These are phyloP conservation scores for Betta splendens DNA, from an alignment of 2,797 vertebrate species.

Conservation along the genomic window DNA sequence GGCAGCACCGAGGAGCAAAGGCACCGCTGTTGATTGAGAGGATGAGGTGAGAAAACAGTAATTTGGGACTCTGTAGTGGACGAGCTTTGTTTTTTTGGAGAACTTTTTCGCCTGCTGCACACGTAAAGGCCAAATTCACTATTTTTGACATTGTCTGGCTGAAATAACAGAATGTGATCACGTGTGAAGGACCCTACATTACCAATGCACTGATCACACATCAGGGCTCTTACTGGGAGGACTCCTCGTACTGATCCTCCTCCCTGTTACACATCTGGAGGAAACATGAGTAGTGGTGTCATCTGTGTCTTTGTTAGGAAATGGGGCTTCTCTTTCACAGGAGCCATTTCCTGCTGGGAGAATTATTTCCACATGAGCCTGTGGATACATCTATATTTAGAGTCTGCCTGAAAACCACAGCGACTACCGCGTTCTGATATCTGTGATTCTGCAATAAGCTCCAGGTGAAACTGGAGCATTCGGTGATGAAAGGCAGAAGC, in stretches of 20 bases:
- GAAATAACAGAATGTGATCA: constrained; percentile 1
- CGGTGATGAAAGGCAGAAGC: constrained; percentile 4
- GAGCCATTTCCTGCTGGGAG: constrained; percentile 41
- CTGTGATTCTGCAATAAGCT: constrained; percentile 2
- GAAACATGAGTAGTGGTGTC: constrained; percentile 23
- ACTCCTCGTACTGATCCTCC: constrained; percentile 8
- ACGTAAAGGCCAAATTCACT: constrained; percentile 41
- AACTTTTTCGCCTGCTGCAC: constrained; percentile 39
- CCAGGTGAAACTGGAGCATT: constrained; percentile 1
- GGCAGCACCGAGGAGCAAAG: constrained; percentile 32
- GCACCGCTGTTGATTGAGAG: constrained; percentile 61
- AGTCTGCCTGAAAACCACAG: constrained; percentile 20
- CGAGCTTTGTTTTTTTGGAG: constrained; percentile 23
- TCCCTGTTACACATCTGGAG: constrained; percentile 19
- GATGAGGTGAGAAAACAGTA: constrained; percentile 67
- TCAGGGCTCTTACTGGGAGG: constrained; percentile 40
- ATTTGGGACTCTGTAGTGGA: constrained; percentile 62
- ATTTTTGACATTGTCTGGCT: constrained; percentile 12
- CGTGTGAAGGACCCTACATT: too few relatives aligned
- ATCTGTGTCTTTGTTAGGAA: constrained; percentile 24
- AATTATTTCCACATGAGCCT: constrained; percentile 43
- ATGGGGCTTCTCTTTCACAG: constrained; percentile 33
- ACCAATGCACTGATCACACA: constrained; percentile 26
- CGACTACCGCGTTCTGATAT: constrained; percentile 11
- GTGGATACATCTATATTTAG: constrained; percentile 52